Percentiles rank a stretch among this genome's conserved stretches.
phyloP scores from a whole-genome alignment of 2,888 invertebrate genomes.

The Sesia bembeciformis region DNA sequence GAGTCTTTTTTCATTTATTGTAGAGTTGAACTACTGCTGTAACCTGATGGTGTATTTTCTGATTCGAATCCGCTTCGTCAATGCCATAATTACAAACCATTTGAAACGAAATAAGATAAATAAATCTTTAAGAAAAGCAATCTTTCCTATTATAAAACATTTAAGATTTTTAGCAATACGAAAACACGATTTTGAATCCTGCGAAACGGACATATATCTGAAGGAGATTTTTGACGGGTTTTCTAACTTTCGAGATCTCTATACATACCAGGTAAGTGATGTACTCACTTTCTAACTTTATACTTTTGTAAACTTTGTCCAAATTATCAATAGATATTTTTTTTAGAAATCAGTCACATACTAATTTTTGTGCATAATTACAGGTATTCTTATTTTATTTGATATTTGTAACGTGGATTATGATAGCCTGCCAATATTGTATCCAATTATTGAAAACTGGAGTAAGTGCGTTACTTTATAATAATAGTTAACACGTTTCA shows the following conservation, averaged over 20 bases:
- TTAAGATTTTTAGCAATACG: neutral
- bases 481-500: too few species aligned
- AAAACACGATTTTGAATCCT: constrained; percentile 3
- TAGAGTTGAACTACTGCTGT: neutral
- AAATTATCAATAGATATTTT: too few species aligned
- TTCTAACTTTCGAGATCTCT: constrained; percentile 15
- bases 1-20: neutral
- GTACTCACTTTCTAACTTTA: neutral
- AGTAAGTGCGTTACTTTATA: neutral
- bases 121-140: neutral
- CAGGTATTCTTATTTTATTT: neutral
- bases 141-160: neutral
- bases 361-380: neutral
- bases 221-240: constrained; percentile 19
- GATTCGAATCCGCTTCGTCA: neutral
- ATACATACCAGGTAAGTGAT: constrained; percentile 16
- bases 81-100: neutral
- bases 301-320: too few species aligned
- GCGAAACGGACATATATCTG: constrained; percentile 18
- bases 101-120: neutral
- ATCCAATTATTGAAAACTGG: neutral
- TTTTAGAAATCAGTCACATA: too few species aligned
- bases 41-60: neutral
- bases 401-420: neutral
- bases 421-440: neutral